Evolutionary conservation across 2,888 invertebrate species (phyloP).

Genomic region (Caenorhabditis auriculariae): DNA sequence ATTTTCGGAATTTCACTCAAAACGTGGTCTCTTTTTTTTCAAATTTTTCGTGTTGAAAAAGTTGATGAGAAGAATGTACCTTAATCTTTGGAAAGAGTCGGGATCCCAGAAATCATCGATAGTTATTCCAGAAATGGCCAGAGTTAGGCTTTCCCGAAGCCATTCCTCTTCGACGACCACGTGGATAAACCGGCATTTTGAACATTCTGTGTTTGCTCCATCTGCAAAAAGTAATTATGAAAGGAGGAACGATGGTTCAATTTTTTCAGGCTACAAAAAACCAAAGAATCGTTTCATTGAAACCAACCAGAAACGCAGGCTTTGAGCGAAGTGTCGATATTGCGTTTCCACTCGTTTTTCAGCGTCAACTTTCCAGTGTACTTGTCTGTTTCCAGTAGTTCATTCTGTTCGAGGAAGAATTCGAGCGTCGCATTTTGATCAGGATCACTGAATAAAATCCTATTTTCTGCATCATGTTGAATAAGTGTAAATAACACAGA

Average conservation of each 20-base stretch:
- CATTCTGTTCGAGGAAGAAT: slow-evolving; percentile 54
- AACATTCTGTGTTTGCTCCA: slow-evolving; percentile 60
- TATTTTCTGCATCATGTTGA: not conserved
- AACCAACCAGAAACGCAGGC: slow-evolving; percentile 55
- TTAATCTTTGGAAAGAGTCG: slow-evolving; percentile 49
- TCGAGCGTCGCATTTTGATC: slow-evolving; percentile 61
- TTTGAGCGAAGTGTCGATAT: slow-evolving; percentile 46
- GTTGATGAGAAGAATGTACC: too few species aligned
- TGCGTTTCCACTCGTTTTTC: slow-evolving; percentile 47
- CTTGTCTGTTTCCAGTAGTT: slow-evolving; percentile 49
- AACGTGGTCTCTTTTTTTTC: too few species aligned
- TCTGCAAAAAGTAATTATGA: slow-evolving; percentile 28
- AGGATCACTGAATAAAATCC: slow-evolving; percentile 47
- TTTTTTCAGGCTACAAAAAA: not conserved
- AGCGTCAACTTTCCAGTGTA: slow-evolving; percentile 49
- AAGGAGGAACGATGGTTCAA: not conserved
- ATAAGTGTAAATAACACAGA: too few species aligned
- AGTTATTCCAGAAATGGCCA: slow-evolving; percentile 37
- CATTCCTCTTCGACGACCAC: slow-evolving; percentile 38
- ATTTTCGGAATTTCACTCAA: too few species aligned
- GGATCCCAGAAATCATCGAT: slow-evolving; percentile 56
- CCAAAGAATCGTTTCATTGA: slow-evolving; percentile 1
- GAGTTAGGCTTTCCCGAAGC: slow-evolving; percentile 49
- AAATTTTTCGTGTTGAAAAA: too few species aligned
- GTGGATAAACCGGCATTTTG: slow-evolving; percentile 47